Base-by-base conservation (phyloP, 2,888 invertebrate genomes). In the Pristionchus arcanus region DNA sequence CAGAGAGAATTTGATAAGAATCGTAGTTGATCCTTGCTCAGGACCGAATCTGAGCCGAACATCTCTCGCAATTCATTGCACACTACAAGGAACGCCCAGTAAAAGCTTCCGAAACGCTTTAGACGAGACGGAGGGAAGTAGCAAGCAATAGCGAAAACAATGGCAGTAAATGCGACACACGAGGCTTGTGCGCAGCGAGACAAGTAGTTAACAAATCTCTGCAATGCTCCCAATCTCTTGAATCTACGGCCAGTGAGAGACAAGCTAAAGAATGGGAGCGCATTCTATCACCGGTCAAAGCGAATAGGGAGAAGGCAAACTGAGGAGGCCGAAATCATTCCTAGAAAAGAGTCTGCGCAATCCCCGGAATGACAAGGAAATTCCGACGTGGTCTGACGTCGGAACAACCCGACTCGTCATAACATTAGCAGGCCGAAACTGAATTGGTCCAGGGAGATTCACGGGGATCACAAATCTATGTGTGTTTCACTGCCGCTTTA, bases 51-150 rank as follows among this genome's bases (percentile, higher is more conserved):
- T 49, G 3, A 49, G 3, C 42, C 9, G 42, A 49, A 49, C 0
- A 49, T 49, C 63, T 63, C 63, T 1, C 7, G 63, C 63, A 63
- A 63, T 63, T 63, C n/a, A n/a, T 63, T n/a, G 13, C 68, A 31
- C 74, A 74, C 16, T 19, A 37, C 34, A 37, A 15, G 19, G 37
- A 74, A 74, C 37, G 7, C 71, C 71, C 19, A 28, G 71, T 37
- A 81, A 81, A 81, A 28, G 42, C 81, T 81, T 81, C 81, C 81
- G 81, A 53, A 81, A 49, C 37, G 53, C 21, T n/a, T 81, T 81
- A 42, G 81, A 53, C 81, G 25, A 37, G 74, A 25, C 19, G 15
- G 34, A 34, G 28, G 28, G 28, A 68, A n/a, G 68, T 31, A 71
- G 34, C 49, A 16, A 81, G 42, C 42, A 53, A 37, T 31, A 59